A percentile compares a stretch with the other conserved stretches of the same genome.
These are phyloP conservation scores for Rapana venosa DNA, from an alignment of 2,888 invertebrate genomes.

Conservation along the genomic window DNA sequence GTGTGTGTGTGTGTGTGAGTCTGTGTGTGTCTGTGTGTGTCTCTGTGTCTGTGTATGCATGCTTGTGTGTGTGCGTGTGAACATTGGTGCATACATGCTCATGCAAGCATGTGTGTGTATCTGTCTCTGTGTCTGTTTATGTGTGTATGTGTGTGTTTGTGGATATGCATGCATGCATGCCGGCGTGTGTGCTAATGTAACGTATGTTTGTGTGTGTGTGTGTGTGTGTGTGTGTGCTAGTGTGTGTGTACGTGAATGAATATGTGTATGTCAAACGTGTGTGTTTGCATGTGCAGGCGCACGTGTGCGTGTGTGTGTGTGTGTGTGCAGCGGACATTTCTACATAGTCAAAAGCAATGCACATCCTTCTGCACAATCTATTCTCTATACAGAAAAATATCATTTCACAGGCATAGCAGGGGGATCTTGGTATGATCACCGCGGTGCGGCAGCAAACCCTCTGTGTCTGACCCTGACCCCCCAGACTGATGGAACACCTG, in stretches of 20 bases:
- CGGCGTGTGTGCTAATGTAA: too few species aligned
- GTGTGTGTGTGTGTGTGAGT: constrained; percentile 8
- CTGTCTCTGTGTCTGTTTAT: background rate
- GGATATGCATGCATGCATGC: too few species aligned
- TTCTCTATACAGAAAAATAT: background rate
- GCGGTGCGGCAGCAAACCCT: constrained; percentile 19
- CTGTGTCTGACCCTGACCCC: constrained; percentile 25
- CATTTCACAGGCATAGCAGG: background rate
- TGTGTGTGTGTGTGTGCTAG: too few species aligned
- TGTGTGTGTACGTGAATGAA: too few species aligned
- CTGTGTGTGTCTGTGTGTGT: background rate
- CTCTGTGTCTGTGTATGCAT: background rate
- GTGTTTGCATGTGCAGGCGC: background rate
- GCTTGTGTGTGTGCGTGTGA: background rate
- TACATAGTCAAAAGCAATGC: too few species aligned
- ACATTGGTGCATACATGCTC: background rate
- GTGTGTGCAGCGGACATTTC: background rate
- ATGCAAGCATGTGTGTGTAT: background rate
- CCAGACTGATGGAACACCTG: background rate
- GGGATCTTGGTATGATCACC: background rate
- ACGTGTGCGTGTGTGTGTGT: background rate
- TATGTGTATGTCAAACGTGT: background rate
- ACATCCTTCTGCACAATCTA: background rate
- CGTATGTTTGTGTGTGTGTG: too few species aligned
- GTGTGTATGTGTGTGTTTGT: background rate